phyloP scores from a whole-genome alignment of 2,113 vertebrate species.

The Acinonyx jubatus region DNA sequence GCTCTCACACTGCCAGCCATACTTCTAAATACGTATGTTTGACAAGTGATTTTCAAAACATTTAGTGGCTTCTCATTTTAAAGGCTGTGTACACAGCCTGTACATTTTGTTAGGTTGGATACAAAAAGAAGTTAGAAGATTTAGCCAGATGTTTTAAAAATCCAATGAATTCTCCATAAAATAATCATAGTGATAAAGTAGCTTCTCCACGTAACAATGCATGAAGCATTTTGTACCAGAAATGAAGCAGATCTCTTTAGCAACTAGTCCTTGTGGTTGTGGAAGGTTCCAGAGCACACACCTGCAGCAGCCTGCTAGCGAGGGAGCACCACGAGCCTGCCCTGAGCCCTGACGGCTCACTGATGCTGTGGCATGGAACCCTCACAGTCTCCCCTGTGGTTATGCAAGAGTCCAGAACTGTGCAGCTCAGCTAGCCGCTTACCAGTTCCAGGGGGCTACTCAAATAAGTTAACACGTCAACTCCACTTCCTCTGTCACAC shows the following conservation, averaged over 20 bases:
- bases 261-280: background rate
- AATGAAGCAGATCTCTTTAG: background rate
- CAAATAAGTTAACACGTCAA: no score
- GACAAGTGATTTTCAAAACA: background rate
- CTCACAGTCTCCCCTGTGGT: no score
- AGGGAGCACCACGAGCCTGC: no score
- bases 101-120: background rate
- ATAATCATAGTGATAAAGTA: background rate
- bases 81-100: background rate
- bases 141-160: background rate
- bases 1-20: background rate
- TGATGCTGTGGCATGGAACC: rapidly evolving
- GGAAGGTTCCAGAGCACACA: background rate
- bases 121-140: background rate
- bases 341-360: rapidly evolving
- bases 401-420: background rate
- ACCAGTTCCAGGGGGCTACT: background rate
- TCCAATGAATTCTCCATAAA: background rate
- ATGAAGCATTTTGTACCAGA: background rate
- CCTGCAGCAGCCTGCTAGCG: rapidly evolving
- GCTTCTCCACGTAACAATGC: no score
- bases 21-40: rapidly evolving
- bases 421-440: rapidly evolving
- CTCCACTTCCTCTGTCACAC: background rate
- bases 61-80: background rate